Evolutionary conservation across 2,797 vertebrate species (phyloP).

Genomic region (Danionella dracula): DNA sequence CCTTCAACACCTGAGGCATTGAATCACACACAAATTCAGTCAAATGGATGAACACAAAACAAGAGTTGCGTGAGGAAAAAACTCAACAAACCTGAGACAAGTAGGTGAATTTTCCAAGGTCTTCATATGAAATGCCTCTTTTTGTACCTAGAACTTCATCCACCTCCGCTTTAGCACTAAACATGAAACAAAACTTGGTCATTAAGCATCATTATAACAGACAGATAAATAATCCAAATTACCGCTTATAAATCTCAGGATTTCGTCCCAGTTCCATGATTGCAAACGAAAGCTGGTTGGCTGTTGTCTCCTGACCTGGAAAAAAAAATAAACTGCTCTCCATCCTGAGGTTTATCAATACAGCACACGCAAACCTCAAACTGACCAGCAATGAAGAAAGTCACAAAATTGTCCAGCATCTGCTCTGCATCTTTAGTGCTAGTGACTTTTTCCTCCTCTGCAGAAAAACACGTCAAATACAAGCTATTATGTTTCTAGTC

Average conservation of each 20-base stretch:
- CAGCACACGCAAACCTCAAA: background rate
- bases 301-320: constrained; percentile 86
- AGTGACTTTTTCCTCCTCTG: constrained; percentile 69
- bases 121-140: constrained; percentile 76
- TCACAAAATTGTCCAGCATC: constrained; percentile 87
- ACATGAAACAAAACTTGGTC: background rate
- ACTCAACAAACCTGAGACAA: constrained; percentile 80
- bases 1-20: constrained; percentile 79
- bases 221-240: background rate
- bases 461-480: background rate
- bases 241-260: constrained; percentile 81
- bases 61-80: background rate
- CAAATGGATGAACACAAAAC: background rate
- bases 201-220: background rate
- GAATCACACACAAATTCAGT: background rate
- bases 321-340: background rate
- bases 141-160: constrained; percentile 85
- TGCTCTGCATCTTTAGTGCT: constrained; percentile 75
- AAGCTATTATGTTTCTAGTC: no score
- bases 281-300: constrained; percentile 82
- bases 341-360: background rate
- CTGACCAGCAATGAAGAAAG: constrained; percentile 88
- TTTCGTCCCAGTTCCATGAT: constrained; percentile 80
- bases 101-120: constrained; percentile 80
- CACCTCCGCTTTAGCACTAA: constrained; percentile 78